Percentiles rank a stretch among this genome's conserved stretches.
Evolutionary conservation across 2,113 vertebrate genomes (phyloP).

Genomic region (Silurus meridionalis): DNA sequence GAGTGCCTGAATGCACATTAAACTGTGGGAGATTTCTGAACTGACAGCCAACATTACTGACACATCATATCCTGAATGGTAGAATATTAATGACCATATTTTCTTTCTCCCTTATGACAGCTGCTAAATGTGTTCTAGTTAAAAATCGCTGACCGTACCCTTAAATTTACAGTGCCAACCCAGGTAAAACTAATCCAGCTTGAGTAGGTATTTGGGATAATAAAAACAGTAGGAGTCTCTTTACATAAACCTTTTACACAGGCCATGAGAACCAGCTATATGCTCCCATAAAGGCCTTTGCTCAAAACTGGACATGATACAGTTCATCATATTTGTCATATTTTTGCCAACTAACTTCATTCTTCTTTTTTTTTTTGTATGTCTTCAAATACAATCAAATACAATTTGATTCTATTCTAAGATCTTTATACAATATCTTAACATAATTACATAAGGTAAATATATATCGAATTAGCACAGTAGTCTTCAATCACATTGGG

Average conservation of each 20-base stretch:
- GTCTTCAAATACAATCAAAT: slow-evolving; percentile 71
- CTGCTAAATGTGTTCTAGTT: not conserved
- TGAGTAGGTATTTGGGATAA: not conserved
- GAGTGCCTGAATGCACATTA: not conserved
- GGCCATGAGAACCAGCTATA: slow-evolving; percentile 66
- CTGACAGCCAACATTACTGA: not conserved
- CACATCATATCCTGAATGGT: not conserved
- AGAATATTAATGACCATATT: not conserved
- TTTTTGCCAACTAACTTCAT: slow-evolving; percentile 60
- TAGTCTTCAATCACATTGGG: slow-evolving; percentile 69
- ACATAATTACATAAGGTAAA: slow-evolving; percentile 67
- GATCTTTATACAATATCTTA: slow-evolving; percentile 66
- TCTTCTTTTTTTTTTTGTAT: slow-evolving; percentile 46
- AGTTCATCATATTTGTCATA: slow-evolving; percentile 59
- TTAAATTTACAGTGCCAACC: not conserved
- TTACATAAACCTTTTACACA: slow-evolving; percentile 60
- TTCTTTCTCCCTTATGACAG: not conserved
- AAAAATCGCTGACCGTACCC: not conserved
- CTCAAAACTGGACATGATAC: slow-evolving; percentile 60
- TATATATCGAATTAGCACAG: slow-evolving; percentile 67
- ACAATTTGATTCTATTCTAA: slow-evolving; percentile 63
- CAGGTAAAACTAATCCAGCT: slow-evolving; percentile 28
- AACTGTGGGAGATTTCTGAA: not conserved
- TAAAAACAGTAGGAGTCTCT: slow-evolving; percentile 60
- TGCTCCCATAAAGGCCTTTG: slow-evolving; percentile 66